phyloP scores from a whole-genome alignment of 2,888 invertebrate genomes.

The Cylindroiulus punctatus region DNA sequence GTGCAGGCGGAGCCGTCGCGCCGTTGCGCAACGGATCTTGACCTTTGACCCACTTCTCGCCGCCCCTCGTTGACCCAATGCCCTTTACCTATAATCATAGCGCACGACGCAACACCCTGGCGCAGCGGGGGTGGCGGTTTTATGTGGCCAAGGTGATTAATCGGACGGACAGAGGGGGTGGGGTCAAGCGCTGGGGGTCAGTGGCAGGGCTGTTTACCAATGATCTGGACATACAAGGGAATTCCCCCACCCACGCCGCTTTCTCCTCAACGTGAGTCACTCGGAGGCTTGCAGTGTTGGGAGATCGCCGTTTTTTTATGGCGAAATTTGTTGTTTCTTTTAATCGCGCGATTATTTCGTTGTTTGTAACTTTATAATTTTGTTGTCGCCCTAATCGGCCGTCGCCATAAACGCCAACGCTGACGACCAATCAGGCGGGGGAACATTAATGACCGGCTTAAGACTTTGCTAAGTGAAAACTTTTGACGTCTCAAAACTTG shows the following conservation, averaged over 20 bases:
- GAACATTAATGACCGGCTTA: neutral
- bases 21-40: constrained; percentile 12
- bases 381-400: constrained; percentile 17
- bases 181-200: neutral
- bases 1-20: neutral
- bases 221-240: constrained; percentile 19
- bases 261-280: neutral
- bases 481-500: neutral
- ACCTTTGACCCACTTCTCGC: neutral
- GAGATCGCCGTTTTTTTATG: neutral
- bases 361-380: neutral
- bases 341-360: neutral
- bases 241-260: neutral
- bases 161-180: neutral
- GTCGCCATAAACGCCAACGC: neutral
- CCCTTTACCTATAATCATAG: constrained; percentile 21
- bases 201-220: neutral
- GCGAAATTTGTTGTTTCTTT: constrained; percentile 9
- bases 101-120: neutral
- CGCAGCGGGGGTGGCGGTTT: neutral
- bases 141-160: constrained; percentile 9
- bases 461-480: neutral
- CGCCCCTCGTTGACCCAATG: neutral
- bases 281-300: neutral
- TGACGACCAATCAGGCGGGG: neutral